Evolutionary conservation across 2,113 vertebrate species (phyloP).

Genomic region (Cyanoderma ruficeps): DNA sequence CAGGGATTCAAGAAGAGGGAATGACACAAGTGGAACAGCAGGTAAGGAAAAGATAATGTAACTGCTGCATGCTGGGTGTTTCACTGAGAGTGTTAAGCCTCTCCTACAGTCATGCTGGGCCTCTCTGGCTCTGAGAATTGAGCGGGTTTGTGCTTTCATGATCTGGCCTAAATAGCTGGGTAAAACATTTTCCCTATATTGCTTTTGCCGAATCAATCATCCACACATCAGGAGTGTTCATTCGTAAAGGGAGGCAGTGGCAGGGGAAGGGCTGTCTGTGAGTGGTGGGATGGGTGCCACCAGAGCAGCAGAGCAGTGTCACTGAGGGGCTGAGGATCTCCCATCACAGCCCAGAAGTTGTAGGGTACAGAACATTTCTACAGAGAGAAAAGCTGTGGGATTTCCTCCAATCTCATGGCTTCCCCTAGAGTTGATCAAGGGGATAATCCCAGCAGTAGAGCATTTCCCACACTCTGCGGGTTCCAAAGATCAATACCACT

Average conservation of each 20-base stretch:
- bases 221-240: background rate
- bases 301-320: background rate
- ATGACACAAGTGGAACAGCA: conserved; percentile 63
- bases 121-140: background rate
- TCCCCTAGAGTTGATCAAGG: background rate
- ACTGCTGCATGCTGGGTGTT: conserved; percentile 6
- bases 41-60: conserved; percentile 48
- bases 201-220: conserved; percentile 12
- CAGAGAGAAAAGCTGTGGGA: background rate
- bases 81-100: conserved; percentile 26
- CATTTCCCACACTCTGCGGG: background rate
- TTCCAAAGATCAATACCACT: background rate
- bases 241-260: background rate
- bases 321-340: background rate
- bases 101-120: conserved; percentile 13
- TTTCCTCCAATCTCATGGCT: background rate
- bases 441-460: background rate
- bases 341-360: background rate
- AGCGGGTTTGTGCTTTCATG: background rate
- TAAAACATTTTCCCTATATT: background rate
- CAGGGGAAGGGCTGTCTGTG: background rate
- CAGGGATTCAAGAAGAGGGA: background rate
- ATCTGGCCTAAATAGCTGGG: conserved; percentile 5
- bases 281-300: background rate
- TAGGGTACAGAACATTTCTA: background rate